Evolutionary conservation across 2,113 vertebrate genomes (phyloP).

Genomic region (Meles meles): DNA sequence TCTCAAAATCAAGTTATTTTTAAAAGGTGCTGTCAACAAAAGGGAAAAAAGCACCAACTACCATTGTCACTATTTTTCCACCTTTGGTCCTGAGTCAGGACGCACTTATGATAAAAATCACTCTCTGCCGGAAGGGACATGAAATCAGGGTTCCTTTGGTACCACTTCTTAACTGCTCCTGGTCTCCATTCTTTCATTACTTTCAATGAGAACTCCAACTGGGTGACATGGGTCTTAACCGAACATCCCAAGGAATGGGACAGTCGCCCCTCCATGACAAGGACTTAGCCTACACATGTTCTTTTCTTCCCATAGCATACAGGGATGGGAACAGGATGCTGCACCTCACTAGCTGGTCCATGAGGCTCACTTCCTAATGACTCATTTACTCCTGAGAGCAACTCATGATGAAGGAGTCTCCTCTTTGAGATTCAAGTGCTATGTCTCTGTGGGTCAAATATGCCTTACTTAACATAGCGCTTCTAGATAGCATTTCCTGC

Average conservation of each 20-base stretch:
- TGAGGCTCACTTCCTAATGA: neutral
- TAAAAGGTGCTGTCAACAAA: neutral
- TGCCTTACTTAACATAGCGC: neutral
- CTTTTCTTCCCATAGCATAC: neutral
- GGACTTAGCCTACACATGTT: neutral
- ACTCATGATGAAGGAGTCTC: neutral
- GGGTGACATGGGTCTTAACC: neutral
- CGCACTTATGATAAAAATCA: too few relatives aligned
- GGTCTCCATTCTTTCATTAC: neutral
- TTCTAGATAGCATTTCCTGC: neutral
- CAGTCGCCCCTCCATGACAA: neutral
- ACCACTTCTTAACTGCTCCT: neutral
- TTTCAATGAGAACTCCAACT: neutral
- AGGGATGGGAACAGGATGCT: neutral
- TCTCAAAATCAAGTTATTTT: neutral
- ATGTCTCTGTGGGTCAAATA: too few relatives aligned
- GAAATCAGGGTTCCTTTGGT: neutral
- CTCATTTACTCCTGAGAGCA: neutral
- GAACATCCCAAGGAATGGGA: neutral
- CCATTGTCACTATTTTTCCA: neutral
- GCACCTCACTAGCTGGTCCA: neutral
- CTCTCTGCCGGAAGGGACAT: neutral
- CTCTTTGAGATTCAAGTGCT: neutral
- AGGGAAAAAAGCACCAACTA: neutral
- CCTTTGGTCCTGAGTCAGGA: neutral